Conservation (phyloP, 2,797 vertebrate genomes). For the Cuniculus paca region DNA sequence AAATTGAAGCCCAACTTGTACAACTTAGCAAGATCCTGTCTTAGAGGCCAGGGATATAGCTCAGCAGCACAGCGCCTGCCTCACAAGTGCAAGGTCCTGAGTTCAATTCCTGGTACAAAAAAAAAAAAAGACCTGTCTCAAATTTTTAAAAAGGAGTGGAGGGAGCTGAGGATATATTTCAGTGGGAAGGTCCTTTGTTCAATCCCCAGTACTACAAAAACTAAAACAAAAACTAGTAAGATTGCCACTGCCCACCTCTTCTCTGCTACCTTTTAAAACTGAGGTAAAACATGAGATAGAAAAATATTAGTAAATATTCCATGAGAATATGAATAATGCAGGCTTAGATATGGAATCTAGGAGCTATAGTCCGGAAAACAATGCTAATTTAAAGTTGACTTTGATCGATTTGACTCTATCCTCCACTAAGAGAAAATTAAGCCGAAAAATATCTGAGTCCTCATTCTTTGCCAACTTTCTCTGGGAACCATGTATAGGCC, state of each 20-base stretch:
- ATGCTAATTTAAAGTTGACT: slow-evolving; percentile 6
- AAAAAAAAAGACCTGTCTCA: neutral
- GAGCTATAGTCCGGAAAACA: neutral
- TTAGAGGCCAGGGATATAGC: neutral
- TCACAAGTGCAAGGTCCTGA: too few relatives aligned
- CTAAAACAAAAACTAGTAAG: neutral
- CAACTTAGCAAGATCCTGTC: neutral
- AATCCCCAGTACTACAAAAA: neutral
- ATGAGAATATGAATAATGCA: neutral
- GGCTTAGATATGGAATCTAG: neutral
- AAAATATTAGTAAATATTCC: neutral
- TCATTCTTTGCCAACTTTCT: neutral
- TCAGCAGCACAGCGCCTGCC: too few relatives aligned
- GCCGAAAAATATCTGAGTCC: neutral
- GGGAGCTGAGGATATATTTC: neutral
- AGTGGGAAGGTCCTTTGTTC: neutral
- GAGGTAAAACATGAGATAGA: neutral
- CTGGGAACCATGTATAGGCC: neutral
- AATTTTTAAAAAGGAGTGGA: neutral
- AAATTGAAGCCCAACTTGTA: neutral
- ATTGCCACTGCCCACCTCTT: neutral
- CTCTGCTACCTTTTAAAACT: neutral
- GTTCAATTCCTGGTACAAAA: too few relatives aligned
- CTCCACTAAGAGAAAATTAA: neutral
- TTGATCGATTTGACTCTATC: neutral